Percentiles rank a stretch among this genome's conserved stretches.
phyloP scores from a whole-genome alignment of 2,797 vertebrate species.

The Sebastiscus tertius region DNA sequence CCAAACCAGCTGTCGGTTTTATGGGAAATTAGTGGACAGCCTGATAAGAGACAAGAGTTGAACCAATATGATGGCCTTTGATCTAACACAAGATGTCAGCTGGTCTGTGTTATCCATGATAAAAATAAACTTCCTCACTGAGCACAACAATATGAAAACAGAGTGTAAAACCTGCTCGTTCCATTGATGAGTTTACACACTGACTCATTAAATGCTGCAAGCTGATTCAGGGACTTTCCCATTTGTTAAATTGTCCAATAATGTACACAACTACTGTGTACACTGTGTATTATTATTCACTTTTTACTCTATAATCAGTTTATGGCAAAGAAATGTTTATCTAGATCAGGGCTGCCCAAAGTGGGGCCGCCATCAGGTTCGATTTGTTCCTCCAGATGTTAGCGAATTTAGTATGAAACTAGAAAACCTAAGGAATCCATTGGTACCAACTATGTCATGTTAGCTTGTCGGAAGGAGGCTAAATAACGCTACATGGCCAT shows the following conservation, averaged over 20 bases:
- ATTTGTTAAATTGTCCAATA: neutral
- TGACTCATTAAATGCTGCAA: neutral
- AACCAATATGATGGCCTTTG: neutral
- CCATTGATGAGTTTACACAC: neutral
- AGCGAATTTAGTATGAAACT: too few relatives aligned
- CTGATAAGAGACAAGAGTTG: neutral
- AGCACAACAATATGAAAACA: neutral
- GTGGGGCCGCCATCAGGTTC: too few relatives aligned
- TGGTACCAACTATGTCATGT: too few relatives aligned
- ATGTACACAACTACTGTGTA: neutral
- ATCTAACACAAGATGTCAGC: neutral
- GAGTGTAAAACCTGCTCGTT: neutral
- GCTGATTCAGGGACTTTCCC: neutral
- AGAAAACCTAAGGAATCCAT: too few relatives aligned
- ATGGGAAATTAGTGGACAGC: neutral
- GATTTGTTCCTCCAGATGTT: too few relatives aligned
- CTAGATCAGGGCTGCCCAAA: too few relatives aligned
- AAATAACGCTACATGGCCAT: too few relatives aligned
- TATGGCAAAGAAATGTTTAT: neutral
- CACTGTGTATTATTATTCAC: neutral
- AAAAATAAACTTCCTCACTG: neutral
- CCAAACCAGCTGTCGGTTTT: slow-evolving; percentile 5
- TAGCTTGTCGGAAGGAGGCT: too few relatives aligned
- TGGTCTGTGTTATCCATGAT: neutral
- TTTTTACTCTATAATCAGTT: neutral